Percentiles rank a stretch among this genome's conserved stretches.
Evolutionary conservation across 2,888 invertebrate genomes (phyloP).

Genomic region (Diachrysia chrysitis): DNA sequence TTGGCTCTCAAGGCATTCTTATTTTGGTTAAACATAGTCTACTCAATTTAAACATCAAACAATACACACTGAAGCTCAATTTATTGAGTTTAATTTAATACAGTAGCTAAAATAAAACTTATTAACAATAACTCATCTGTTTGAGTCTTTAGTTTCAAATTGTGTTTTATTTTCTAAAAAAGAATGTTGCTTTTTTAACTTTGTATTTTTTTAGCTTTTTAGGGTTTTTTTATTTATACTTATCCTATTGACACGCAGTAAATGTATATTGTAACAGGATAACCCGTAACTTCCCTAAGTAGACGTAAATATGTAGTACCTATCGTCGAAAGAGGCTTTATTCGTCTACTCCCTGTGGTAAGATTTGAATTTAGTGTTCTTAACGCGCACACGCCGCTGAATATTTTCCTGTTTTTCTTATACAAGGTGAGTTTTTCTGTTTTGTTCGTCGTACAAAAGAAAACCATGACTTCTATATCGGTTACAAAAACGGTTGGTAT

Average conservation of each 20-base stretch:
- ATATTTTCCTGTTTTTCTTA: not conserved
- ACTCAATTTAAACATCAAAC: too few relatives aligned
- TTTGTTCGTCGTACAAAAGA: too few relatives aligned
- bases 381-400: not conserved
- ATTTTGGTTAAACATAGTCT: too few relatives aligned
- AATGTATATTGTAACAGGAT: constrained; percentile 4
- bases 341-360: not conserved
- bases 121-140: too few relatives aligned
- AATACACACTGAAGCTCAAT: too few relatives aligned
- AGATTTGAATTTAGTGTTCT: constrained; percentile 4
- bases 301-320: constrained; percentile 4
- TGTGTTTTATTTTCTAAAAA: not conserved
- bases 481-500: too few relatives aligned
- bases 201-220: not conserved
- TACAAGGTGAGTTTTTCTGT: too few relatives aligned
- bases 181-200: not conserved
- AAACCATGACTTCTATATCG: too few relatives aligned
- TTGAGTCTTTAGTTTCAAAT: too few relatives aligned
- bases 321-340: constrained; percentile 4
- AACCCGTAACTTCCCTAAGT: constrained; percentile 4
- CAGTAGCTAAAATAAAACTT: too few relatives aligned
- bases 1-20: too few relatives aligned
- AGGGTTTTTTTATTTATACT: not conserved
- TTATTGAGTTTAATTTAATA: too few relatives aligned
- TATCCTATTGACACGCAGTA: constrained; percentile 1